These are phyloP conservation scores for Heterotis niloticus DNA, from an alignment of 2,113 vertebrate genomes.

Conservation along the genomic window DNA sequence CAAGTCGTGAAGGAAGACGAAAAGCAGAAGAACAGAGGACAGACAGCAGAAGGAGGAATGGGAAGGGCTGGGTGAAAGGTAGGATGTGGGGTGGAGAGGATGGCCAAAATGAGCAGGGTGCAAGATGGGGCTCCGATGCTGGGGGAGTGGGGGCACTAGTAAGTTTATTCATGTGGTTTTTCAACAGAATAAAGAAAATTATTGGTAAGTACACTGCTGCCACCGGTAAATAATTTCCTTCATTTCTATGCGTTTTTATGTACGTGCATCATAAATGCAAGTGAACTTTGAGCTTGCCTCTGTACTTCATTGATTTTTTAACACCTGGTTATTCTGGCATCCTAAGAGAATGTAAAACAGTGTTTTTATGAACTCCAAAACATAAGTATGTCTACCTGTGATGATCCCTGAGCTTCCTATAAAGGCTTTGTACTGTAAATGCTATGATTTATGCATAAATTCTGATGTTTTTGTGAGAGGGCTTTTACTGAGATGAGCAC, in stretches of 20 bases:
- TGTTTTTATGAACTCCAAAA: conserved; percentile 39
- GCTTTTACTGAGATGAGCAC: too few species aligned
- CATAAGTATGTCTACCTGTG: not conserved
- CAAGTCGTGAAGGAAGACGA: conserved; percentile 29
- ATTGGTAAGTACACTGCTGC: conserved; percentile 35
- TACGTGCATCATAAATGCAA: conserved; percentile 20
- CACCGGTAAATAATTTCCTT: not conserved
- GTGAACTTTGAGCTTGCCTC: conserved; percentile 11
- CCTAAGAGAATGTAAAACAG: not conserved
- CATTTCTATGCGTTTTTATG: conserved; percentile 12
- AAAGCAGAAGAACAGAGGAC: conserved; percentile 18
- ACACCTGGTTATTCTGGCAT: not conserved
- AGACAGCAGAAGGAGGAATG: conserved; percentile 33
- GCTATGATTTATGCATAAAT: too few species aligned
- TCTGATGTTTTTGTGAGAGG: too few species aligned
- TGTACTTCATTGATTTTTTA: conserved; percentile 30
- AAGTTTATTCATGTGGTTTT: too few species aligned
- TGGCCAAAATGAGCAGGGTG: conserved; percentile 28
- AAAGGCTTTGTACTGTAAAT: too few species aligned
- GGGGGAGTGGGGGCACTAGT: conserved; percentile 1
- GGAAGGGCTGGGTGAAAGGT: conserved; percentile 27
- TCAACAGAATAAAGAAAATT: conserved; percentile 4
- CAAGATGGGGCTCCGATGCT: conserved; percentile 25
- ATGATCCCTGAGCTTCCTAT: too few species aligned
- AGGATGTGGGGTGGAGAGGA: conserved; percentile 31